A percentile compares a stretch with the other conserved stretches of the same genome.
Conservation (phyloP, 1,140 invertebrate genomes). For the Atta cephalotes region DNA sequence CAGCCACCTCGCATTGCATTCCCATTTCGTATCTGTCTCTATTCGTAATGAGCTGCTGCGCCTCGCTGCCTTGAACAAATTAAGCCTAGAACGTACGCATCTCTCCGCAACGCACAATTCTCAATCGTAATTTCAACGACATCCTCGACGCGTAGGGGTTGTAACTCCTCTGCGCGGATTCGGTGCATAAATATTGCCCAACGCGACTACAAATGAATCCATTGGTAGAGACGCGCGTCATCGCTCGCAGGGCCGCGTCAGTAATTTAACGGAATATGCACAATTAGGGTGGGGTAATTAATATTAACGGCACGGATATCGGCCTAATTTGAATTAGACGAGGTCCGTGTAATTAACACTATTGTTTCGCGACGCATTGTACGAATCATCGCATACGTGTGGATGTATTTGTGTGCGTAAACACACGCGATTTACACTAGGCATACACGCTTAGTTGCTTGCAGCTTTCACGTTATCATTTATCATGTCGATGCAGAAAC, state of each 20-base stretch:
- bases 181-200: constrained; percentile 72
- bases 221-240: constrained; percentile 62
- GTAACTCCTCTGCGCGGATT: constrained; percentile 45
- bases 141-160: background rate
- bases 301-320: constrained; percentile 79
- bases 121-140: constrained; percentile 58
- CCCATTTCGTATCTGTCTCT: constrained; percentile 34
- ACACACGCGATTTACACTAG: constrained; percentile 10
- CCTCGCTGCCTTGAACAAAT: constrained; percentile 59
- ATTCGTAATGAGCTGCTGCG: constrained; percentile 30
- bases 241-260: constrained; percentile 62
- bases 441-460: background rate
- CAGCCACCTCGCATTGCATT: background rate
- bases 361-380: constrained; percentile 76
- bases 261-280: constrained; percentile 77
- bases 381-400: constrained; percentile 45
- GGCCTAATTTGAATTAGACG: constrained; percentile 82
- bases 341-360: constrained; percentile 81
- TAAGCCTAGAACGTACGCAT: constrained; percentile 1
- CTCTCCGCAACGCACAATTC: constrained; percentile 13
- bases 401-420: background rate
- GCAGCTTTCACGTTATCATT: constrained; percentile 49
- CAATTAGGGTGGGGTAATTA: constrained; percentile 78
- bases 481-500: constrained; percentile 27
- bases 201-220: constrained; percentile 71